Conservation (phyloP, 1,140 invertebrate species). For the Panagrolaimus sp. region DNA sequence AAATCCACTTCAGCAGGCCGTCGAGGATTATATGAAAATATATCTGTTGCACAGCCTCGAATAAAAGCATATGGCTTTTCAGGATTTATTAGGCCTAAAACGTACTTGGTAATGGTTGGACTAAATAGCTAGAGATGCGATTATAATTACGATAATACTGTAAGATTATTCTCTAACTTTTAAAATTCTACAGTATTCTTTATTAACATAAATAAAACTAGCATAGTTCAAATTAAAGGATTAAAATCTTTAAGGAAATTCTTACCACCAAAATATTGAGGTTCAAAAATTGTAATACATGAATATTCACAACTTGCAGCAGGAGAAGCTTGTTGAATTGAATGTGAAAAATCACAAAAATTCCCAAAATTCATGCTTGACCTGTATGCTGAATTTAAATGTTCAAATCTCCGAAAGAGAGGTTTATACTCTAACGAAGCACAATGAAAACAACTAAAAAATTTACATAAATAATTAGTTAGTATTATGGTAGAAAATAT, state of each 20-base stretch:
- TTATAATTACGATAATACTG: neutral
- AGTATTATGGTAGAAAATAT: neutral
- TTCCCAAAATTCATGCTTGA: neutral
- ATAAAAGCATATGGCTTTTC: neutral
- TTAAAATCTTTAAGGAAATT: neutral
- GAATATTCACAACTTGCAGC: neutral
- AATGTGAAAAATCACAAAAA: neutral
- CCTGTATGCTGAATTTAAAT: neutral
- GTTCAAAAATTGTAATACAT: slow-evolving; percentile 7
- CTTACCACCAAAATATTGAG: slow-evolving; percentile 6
- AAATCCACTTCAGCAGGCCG: slow-evolving; percentile 3
- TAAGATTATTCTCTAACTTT: neutral
- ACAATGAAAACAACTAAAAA: slow-evolving; percentile 8
- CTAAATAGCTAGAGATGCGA: neutral
- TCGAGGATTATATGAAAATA: slow-evolving; percentile 7
- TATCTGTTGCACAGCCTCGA: slow-evolving; percentile 1
- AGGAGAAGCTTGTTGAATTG: neutral
- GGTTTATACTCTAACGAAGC: neutral
- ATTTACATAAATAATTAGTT: neutral
- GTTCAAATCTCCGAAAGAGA: neutral
- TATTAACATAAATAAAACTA: neutral
- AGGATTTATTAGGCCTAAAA: slow-evolving; percentile 3
- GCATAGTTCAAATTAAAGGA: neutral
- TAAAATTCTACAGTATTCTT: neutral
- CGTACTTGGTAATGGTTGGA: neutral